phyloP scores from a whole-genome alignment of 1,140 invertebrate species.

The Drosophila ananassae region DNA sequence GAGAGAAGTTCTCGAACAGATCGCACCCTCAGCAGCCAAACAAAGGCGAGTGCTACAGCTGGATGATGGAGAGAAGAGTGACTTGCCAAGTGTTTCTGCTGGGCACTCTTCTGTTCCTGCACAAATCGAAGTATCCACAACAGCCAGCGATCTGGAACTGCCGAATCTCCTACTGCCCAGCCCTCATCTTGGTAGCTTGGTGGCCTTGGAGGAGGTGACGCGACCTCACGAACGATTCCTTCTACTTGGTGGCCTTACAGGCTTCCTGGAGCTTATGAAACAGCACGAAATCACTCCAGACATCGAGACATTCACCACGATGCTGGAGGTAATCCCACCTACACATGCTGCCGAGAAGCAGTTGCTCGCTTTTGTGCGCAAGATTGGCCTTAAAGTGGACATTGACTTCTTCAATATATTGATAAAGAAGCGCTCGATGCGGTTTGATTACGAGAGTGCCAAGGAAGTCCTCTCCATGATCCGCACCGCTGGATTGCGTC shows the following conservation, averaged over 20 bases:
- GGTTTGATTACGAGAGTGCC: constrained; percentile 88
- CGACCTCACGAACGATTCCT: constrained; percentile 88
- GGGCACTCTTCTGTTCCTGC: not conserved
- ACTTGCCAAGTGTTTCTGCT: not conserved
- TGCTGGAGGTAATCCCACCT: constrained; percentile 89
- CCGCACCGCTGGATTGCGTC: constrained; percentile 86
- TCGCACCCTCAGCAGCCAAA: constrained; percentile 23
- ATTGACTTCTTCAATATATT: constrained; percentile 94
- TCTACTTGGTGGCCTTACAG: constrained; percentile 91
- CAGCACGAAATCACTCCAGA: constrained; percentile 88
- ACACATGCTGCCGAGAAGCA: constrained; percentile 88
- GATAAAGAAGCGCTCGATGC: constrained; percentile 90
- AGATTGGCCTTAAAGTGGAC: constrained; percentile 87
- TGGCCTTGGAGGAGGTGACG: constrained; percentile 85
- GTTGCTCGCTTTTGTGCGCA: constrained; percentile 86
- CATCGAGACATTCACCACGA: constrained; percentile 91
- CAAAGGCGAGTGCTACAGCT: not conserved
- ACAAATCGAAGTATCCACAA: constrained; percentile 35
- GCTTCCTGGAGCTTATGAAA: constrained; percentile 91
- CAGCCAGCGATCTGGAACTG: constrained; percentile 48
- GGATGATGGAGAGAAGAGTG: not conserved
- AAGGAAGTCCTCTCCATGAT: constrained; percentile 88
- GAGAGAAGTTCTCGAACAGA: constrained; percentile 83
- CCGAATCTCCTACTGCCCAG: constrained; percentile 86
- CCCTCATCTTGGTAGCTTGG: constrained; percentile 86